These are phyloP conservation scores for Polypterus bichir DNA, from an alignment of 2,113 vertebrate genomes.

Conservation along the genomic window DNA sequence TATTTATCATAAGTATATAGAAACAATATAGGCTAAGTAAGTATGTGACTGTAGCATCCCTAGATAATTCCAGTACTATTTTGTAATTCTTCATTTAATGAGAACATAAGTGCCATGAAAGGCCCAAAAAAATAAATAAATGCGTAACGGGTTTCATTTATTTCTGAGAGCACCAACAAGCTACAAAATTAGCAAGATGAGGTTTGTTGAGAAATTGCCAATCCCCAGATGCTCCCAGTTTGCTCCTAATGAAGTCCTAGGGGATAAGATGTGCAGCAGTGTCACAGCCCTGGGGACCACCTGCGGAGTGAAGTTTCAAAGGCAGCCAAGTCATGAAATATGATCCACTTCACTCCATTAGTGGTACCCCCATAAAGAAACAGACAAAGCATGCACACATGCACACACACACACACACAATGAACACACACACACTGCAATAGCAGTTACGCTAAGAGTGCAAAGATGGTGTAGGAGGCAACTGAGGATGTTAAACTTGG, in stretches of 20 bases:
- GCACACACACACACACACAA: too few species aligned
- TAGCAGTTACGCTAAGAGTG: too few species aligned
- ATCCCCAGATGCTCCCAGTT: background rate
- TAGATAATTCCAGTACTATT: background rate
- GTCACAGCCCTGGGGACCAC: slow-evolving; percentile 1
- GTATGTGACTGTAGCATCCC: slow-evolving; percentile 2
- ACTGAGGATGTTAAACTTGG: too few species aligned
- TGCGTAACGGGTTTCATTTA: background rate
- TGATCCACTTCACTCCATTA: too few species aligned
- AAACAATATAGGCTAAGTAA: slow-evolving; percentile 1
- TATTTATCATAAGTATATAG: background rate
- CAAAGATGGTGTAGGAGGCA: too few species aligned
- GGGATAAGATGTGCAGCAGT: background rate
- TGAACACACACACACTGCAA: too few species aligned
- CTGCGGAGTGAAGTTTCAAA: background rate
- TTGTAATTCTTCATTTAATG: background rate
- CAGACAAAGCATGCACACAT: too few species aligned
- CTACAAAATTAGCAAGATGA: slow-evolving; percentile 10
- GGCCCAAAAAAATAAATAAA: background rate
- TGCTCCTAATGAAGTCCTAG: slow-evolving; percentile 1
- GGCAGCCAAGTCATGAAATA: background rate
- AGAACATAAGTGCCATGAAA: slow-evolving; percentile 3
- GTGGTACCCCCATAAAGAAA: too few species aligned
- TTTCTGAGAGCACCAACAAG: slow-evolving; percentile 3
- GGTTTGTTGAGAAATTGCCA: slow-evolving; percentile 6